Base-by-base conservation (phyloP, 2,797 vertebrate genomes). In the Hephaestus fuliginosus region DNA sequence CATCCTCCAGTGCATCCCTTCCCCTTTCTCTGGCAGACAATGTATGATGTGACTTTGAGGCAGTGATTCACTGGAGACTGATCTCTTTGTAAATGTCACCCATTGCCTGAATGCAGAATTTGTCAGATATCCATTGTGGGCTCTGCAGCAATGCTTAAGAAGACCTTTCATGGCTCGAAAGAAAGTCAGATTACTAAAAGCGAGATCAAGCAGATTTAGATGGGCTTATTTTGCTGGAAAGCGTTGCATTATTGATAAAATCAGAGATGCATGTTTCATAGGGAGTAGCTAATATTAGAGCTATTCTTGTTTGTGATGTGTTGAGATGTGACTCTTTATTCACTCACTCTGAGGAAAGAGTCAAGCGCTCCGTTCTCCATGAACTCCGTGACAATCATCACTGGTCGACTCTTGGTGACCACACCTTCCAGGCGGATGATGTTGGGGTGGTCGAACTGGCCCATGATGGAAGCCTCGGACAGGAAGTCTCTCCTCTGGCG, bases 381-480 rank as follows among this genome's bases (percentile, higher is more conserved):
- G 94, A 99, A 99, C 85, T 99, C 98, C 0, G 98, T 99, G 91
- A 99, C 96, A 80, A 99, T 99, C 98, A 99, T 99, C 84, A 99
- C 98, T 0, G 98, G 98, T 12, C 98, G 96, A 80, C 97, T 99
- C 91, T 99, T 99, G 88, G 98, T 99, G 90, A 99, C 98, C 87
- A 99, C 98, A 0, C 98, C 98, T 86, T 99, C 98, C 88, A 99
- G 92, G 14, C 98, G 97, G 85, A 99, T 99, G 83, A 99, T 99
- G 91, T 99, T 99, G 86, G 98, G 98, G 77, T 99, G 98, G 93
- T 99, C 98, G 0, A 99, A 99, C 94, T 99, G 98, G 53, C 98
- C 98, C 98, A 99, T 99, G 94, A 99, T 99, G 93, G 97, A 98
- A 30, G 98, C 98, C 84, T 99, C 98, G 0, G 97, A 98, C 74